Base-by-base conservation (phyloP, 1,140 invertebrate genomes). In the Gonatopus flavifemur region DNA sequence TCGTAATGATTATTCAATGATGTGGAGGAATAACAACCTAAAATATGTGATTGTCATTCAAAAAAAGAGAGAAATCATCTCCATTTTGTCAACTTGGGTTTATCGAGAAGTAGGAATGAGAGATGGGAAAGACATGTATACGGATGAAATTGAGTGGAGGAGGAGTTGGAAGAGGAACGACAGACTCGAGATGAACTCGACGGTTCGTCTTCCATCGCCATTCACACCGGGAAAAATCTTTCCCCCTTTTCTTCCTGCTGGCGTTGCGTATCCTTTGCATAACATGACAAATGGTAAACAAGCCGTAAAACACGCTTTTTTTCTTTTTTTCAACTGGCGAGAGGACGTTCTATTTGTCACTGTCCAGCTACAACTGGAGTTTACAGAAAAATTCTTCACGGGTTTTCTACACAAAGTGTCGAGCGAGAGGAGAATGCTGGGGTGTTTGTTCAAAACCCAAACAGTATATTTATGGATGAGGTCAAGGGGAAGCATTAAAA, bases 231-330 rank as follows among this genome's bases (percentile, higher is more conserved):
- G n/a, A n/a, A n/a, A n/a, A n/a, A n/a, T n/a, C n/a, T n/a, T n/a
- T n/a, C n/a, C n/a, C n/a, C n/a, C n/a, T n/a, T n/a, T n/a, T n/a
- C n/a, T n/a, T n/a, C n/a, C n/a, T n/a, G n/a, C n/a, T n/a, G n/a
- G n/a, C n/a, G n/a, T n/a, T n/a, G n/a, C n/a, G n/a, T n/a, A n/a
- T 57, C 25, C 40, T 62, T 66, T 66, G 63, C 59, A 64, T 70
- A 64, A 68, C 54, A 50, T 50, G 64, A 67, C 59, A 56, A 68
- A 67, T 62, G 60, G 66, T 60, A 70, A 68, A 65, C 64, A 67
- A 65, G 67, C 59, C 57, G 56, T 58, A 59, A 70, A 67, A 67
- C 66, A 67, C 58, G 64, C 54, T 66, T n/a, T n/a, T n/a, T n/a
- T n/a, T n/a, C n/a, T n/a, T n/a, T 55, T 52, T 59, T 37, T 41